Conservation (phyloP, 2,113 vertebrate species). For the Oceanites oceanicus region DNA sequence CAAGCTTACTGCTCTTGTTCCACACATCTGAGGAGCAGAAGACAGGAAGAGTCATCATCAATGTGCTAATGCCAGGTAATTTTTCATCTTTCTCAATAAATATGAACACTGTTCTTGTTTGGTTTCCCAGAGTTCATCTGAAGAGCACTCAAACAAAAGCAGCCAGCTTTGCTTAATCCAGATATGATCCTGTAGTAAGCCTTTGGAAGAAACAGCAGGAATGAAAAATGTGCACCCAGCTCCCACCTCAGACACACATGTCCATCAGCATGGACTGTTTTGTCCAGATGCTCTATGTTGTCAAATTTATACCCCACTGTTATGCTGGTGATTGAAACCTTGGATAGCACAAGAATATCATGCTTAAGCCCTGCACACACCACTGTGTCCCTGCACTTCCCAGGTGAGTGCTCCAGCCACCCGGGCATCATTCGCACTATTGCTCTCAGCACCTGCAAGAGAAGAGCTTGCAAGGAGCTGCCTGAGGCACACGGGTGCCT, state of each 20-base stretch:
- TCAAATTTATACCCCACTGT: not conserved
- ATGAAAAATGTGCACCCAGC: not conserved
- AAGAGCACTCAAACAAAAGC: not conserved
- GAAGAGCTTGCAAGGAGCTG: not conserved
- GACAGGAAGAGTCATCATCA: not conserved
- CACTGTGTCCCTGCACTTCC: not conserved
- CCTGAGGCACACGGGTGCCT: not conserved
- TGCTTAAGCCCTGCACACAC: not conserved
- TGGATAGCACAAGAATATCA: not conserved
- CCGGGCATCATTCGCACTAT: accelerated
- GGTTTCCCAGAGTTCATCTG: not conserved
- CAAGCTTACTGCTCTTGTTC: not conserved
- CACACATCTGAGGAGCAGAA: not conserved
- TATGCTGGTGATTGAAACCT: not conserved
- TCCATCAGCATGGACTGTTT: not conserved
- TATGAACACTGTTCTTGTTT: not conserved
- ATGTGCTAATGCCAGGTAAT: not conserved
- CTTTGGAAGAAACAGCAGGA: not conserved
- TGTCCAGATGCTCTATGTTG: not conserved
- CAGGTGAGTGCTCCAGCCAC: not conserved
- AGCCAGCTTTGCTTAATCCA: not conserved
- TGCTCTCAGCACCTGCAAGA: not conserved
- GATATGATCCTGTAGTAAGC: not conserved
- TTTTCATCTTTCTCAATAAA: not conserved
- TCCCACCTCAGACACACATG: not conserved